Conservation (phyloP, 2,113 vertebrate species). For the Archocentrus centrarchus region DNA sequence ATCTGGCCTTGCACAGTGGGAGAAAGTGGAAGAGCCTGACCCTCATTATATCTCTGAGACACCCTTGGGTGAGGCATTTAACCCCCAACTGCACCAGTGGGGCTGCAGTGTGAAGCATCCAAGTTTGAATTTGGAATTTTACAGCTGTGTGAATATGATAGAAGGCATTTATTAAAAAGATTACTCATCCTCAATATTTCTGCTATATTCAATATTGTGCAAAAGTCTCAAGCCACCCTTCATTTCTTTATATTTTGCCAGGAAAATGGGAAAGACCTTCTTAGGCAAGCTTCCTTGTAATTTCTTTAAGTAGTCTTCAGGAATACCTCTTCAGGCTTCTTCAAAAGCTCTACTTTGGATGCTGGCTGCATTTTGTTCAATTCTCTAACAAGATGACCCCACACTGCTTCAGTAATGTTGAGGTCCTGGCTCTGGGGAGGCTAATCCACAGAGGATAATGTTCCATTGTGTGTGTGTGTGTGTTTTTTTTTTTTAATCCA, state of each 20-base stretch:
- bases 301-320: not conserved
- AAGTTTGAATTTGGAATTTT: not conserved
- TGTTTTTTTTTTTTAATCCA: not conserved
- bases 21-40: conserved; percentile 16
- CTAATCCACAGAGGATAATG: not conserved
- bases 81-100: conserved; percentile 12
- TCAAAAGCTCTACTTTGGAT: not conserved
- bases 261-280: not conserved
- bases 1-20: not conserved
- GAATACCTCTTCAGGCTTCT: too few species aligned
- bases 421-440: not conserved
- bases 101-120: not conserved
- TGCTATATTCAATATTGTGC: not conserved
- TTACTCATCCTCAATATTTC: not conserved
- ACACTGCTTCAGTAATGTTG: not conserved
- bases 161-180: not conserved
- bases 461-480: not conserved
- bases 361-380: not conserved
- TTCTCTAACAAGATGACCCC: not conserved
- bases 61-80: conserved; percentile 37
- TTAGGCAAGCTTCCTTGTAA: not conserved
- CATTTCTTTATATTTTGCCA: not conserved
- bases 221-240: not conserved
- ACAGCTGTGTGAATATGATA: not conserved
- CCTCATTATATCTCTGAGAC: conserved; percentile 35